Base-by-base conservation (phyloP, 2,113 vertebrate genomes). In the Carassius carassius region DNA sequence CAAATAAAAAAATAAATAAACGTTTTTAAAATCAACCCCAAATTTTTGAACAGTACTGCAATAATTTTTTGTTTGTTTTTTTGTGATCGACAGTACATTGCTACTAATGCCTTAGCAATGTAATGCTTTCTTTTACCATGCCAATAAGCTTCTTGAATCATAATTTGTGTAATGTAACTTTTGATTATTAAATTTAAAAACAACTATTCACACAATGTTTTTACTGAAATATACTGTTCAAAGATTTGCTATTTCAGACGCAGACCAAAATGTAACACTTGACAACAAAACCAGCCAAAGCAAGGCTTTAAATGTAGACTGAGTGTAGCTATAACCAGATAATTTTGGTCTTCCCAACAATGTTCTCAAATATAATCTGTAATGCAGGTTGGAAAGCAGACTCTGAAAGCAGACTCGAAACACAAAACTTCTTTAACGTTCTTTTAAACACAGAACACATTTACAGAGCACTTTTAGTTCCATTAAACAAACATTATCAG, bases 391-490 rank as follows among this genome's bases (percentile, higher is more conserved):
- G 23, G n/a, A 80, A 63, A 80, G 41, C 37, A 80, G 35, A 65
- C 37, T 65, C 35, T n/a, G n/a, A 80, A 63, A 80, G 41, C 37
- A 80, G 35, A 65, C 37, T 65, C 35, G 35, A 49, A 74, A 10
- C 21, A 12, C 25, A 83, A 74, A 54, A 5, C 25, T 37, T 85
- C 80, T 81, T 72, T 82, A 47, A 65, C 35, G n/a, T 86, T 82
- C 73, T 65, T 88, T 78, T 16, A 86, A 89, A 85, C 19, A 83
- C 13, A 80, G 84, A 29, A 54, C 82, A 80, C 35, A 80, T 83
- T 69, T 90, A 92, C 90, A 94, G 87, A 92, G 91, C 90, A 90
- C 92, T 92, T 94, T 92, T 88, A 58, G 91, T 91, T 92, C 90
- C 89, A 92, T 92, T 88, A 90, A 88, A 91, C 88, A 93, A 23